phyloP scores from a whole-genome alignment of 2,888 invertebrate genomes.

The Papilio gigon region DNA sequence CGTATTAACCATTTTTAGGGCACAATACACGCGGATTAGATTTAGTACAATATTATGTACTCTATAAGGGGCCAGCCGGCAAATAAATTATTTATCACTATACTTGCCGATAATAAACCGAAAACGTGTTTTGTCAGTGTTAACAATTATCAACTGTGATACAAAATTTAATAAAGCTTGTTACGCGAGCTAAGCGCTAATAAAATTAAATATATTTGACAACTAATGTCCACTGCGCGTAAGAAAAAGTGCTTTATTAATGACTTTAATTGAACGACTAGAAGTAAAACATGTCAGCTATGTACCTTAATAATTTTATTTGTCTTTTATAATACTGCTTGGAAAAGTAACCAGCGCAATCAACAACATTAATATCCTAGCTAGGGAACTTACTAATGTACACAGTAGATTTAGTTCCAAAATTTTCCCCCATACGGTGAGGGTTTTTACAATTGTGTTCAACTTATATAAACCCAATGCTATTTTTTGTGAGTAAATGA shows the following conservation, averaged over 20 bases:
- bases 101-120: conserved; percentile 48
- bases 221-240: conserved; percentile 46
- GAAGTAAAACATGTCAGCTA: background rate
- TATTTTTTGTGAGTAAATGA: background rate
- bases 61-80: conserved; percentile 52
- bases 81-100: conserved; percentile 66
- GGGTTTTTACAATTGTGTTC: too few species aligned
- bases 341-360: background rate
- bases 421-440: too few species aligned
- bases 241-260: conserved; percentile 34
- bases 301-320: background rate
- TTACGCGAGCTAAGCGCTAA: conserved; percentile 53
- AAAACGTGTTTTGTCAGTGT: conserved; percentile 55
- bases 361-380: too few species aligned
- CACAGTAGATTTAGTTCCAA: too few species aligned
- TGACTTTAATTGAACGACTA: conserved; percentile 28
- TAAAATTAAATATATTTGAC: conserved; percentile 58
- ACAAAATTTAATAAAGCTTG: conserved; percentile 53
- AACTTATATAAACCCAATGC: background rate
- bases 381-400: too few species aligned
- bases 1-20: conserved; percentile 67
- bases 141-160: conserved; percentile 49
- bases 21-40: conserved; percentile 59
- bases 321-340: background rate
- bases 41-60: conserved; percentile 51